phyloP scores from a whole-genome alignment of 1,140 invertebrate species.

The Triops longicaudatus region DNA sequence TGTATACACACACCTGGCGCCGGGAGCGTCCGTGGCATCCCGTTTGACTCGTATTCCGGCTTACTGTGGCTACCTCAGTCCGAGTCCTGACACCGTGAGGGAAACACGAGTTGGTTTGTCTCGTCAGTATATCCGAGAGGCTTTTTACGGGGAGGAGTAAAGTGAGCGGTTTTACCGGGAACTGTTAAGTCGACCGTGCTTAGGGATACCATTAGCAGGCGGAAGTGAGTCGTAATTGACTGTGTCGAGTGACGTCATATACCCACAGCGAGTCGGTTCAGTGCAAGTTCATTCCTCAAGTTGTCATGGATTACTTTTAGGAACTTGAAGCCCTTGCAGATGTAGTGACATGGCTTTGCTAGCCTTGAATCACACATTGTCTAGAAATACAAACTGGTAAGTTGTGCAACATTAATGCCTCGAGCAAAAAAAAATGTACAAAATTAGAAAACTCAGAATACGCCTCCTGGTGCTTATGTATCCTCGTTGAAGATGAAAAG shows the following conservation, averaged over 20 bases:
- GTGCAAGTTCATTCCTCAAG: background rate
- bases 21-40: background rate
- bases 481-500: too few relatives aligned
- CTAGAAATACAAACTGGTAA: too few relatives aligned
- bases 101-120: background rate
- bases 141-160: background rate
- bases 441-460: too few relatives aligned
- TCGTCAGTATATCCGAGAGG: background rate
- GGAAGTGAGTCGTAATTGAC: background rate
- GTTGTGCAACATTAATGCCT: too few relatives aligned
- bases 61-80: background rate
- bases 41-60: background rate
- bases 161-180: background rate
- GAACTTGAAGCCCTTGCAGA: too few relatives aligned
- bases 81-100: background rate
- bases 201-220: background rate
- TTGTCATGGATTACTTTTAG: too few relatives aligned
- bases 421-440: too few relatives aligned
- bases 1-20: conserved; percentile 5
- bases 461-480: too few relatives aligned
- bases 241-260: background rate
- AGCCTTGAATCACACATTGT: too few relatives aligned
- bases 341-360: too few relatives aligned
- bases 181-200: conserved; percentile 6
- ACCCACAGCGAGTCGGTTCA: background rate